Conservation (phyloP, 2,797 vertebrate species). For the Gymnocypris eckloni region DNA sequence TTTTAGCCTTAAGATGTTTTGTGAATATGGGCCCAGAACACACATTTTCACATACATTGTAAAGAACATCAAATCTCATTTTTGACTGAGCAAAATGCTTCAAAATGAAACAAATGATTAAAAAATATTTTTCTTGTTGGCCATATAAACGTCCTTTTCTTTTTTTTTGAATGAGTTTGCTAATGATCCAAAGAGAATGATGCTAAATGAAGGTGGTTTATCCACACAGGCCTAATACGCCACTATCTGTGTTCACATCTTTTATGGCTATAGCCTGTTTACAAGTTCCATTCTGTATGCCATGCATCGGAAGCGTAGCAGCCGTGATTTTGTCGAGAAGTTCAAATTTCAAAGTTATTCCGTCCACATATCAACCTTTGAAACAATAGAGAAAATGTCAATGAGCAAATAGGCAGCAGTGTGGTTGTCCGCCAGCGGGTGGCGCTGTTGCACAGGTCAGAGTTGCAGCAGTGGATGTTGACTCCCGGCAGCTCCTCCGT, state of each 20-base stretch:
- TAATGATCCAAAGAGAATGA: neutral
- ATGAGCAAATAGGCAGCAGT: constrained; percentile 31
- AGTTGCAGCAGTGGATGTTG: constrained; percentile 70
- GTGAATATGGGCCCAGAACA: neutral
- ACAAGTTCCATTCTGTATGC: neutral
- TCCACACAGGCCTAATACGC: neutral
- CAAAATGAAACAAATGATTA: neutral
- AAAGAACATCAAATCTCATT: neutral
- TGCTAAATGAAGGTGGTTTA: neutral
- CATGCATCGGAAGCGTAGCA: neutral
- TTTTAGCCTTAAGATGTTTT: no score
- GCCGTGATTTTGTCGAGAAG: neutral
- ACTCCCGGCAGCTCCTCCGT: constrained; percentile 79
- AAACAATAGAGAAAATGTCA: constrained; percentile 43
- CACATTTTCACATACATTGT: neutral
- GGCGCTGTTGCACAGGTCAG: constrained; percentile 71
- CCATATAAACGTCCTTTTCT: neutral
- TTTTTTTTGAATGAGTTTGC: neutral
- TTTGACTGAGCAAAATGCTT: neutral
- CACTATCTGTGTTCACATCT: neutral
- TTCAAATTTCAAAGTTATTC: neutral
- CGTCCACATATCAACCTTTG: constrained; percentile 23
- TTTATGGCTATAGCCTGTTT: neutral
- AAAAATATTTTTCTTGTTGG: neutral
- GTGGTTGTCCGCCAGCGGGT: neutral